Base-by-base conservation (phyloP, 2,888 invertebrate genomes). In the Dasysyrphus albostriatus region DNA sequence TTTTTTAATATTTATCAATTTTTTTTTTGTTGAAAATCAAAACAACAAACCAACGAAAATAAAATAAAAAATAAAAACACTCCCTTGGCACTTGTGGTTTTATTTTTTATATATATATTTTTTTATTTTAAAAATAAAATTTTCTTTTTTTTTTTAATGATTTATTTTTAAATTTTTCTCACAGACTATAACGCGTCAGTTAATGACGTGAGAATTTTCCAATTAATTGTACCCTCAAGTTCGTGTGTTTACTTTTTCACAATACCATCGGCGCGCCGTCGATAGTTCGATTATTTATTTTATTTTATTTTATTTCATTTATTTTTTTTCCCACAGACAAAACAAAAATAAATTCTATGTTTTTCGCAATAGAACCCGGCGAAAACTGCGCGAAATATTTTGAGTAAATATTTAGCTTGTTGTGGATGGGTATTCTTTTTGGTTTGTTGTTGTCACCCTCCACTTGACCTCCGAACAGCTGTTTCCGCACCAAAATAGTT, bases 1-100 rank as follows among this genome's bases (percentile, higher is more conserved):
- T 2, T 44, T 24, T 70, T 61, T 2, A 0, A 14, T 61, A 8
- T 47, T 51, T 54, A 5, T 47, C 4, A 54, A 32, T 56, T 75
- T 49, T 16, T 42, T 44, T 44, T 63, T 73, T 34, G 65, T 75
- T 77, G n/a, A 42, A 81, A 81, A 69, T 70, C 24, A 74, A 77
- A 81, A 58, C 56, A 63, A 78, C 81, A 77, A 81, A 85, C 85
- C 47, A 85, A 77, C 81, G n/a, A 14, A 76, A 51, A 37, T 4
- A 73, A 58, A 47, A 29, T 34, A 65, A 65, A 42, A 42, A 70
- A 10, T 47, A 32, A 61, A 81, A 72, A 76, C 85, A 85, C 81
- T 85, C 24, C 77, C 85, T 85, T 85, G 85, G 85, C 85, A 85
- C 85, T 85, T 85, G 77, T 85, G 85, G 85, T 81, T 84, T 73